Base-by-base conservation (phyloP, 2,888 invertebrate genomes). In the Hydrotaea cyrtoneurina region DNA sequence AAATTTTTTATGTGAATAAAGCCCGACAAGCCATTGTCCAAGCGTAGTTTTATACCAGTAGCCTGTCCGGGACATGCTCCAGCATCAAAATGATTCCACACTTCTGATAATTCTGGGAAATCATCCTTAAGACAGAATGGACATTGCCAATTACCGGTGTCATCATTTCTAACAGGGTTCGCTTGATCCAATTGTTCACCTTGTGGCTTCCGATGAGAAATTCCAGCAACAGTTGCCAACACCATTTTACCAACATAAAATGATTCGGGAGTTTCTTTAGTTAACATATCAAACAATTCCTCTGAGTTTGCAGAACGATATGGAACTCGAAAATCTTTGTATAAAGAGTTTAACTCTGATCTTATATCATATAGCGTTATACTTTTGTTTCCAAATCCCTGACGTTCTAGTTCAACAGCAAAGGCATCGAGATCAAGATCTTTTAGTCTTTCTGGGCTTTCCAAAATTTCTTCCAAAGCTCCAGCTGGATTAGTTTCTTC, bases 391-490 rank as follows among this genome's bases (percentile, higher is more conserved):
- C 97, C 96, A 88, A 96, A 96, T 11, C 96, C 96, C 94, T 96
- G 99, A 77, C 98, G 94, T 89, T 98, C 97, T 82, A 99, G 93
- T 93, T 99, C 99, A 88, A 98, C 98, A 0, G 99, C 99, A 91
- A 99, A 99, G 0, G 99, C 99, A 92, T 99, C 99, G 85, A 99
- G 93, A 93, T 99, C 99, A 39, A 99, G 94, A 92, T 99, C 99
- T 92, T 98, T 98, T 31, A 98, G 93, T 87, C 98, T 94, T 90
- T 98, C 98, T 0, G 99, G 99, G 10, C 97, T 96, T 92, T 99
- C 98, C 0, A 99, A 93, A 89, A 99, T 99, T 92, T 99, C 99
- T 92, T 99, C 99, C 31, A 99, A 93, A 15, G 99, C 99, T 0
- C 98, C 98, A 0, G 99, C 98, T 0, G 99, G 98, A 93, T 98